A percentile compares a stretch with the other conserved stretches of the same genome.
Conservation (phyloP, 2,888 invertebrate species). For the Onthophagus sagittarius region DNA sequence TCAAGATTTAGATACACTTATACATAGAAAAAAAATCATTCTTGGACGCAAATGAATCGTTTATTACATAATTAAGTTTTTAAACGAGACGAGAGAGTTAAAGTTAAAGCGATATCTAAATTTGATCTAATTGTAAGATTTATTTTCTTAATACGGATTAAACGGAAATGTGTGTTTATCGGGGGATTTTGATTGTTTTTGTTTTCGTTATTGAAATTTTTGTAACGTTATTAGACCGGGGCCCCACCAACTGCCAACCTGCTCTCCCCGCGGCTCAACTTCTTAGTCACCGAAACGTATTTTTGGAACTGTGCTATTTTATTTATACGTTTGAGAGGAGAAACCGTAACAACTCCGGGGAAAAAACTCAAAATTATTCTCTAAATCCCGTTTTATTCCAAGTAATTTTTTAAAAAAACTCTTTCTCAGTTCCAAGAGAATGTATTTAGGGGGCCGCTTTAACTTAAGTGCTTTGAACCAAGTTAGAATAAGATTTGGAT, state of each 20-base stretch:
- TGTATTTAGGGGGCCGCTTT: too few species aligned
- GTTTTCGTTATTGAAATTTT: background rate
- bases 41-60: too few species aligned
- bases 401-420: background rate
- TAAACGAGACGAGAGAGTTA: too few species aligned
- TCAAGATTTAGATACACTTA: background rate
- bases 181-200: background rate
- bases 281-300: background rate
- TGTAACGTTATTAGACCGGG: background rate
- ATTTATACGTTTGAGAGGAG: background rate
- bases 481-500: constrained; percentile 16
- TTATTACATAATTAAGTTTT: too few species aligned
- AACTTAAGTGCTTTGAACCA: background rate
- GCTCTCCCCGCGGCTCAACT: background rate
- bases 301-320: background rate
- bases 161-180: too few species aligned
- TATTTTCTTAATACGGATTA: too few species aligned
- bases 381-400: background rate
- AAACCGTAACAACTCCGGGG: background rate
- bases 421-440: background rate
- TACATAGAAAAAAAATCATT: too few species aligned
- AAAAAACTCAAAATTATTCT: background rate
- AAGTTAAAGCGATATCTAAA: too few species aligned
- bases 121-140: too few species aligned
- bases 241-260: background rate